These are phyloP conservation scores for Leptarthrus brevirostris DNA, from an alignment of 2,888 invertebrate species.

Conservation along the genomic window DNA sequence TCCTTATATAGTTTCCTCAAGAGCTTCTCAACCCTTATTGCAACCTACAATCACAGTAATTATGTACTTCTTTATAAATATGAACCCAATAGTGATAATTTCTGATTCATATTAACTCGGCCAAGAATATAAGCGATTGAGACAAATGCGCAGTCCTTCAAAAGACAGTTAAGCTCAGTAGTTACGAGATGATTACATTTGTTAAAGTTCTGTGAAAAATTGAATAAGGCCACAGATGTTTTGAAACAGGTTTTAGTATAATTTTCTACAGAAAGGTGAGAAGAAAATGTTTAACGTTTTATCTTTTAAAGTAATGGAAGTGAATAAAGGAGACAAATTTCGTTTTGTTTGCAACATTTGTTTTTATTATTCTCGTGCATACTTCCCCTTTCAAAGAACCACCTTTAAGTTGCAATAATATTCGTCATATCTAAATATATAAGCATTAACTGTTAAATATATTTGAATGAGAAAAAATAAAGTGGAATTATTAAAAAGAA, in stretches of 20 bases:
- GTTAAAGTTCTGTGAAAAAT: slow-evolving; percentile 11
- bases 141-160: too few relatives aligned
- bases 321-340: slow-evolving; percentile 1
- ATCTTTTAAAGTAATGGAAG: background rate
- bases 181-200: slow-evolving; percentile 47
- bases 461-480: slow-evolving; percentile 38
- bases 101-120: too few relatives aligned
- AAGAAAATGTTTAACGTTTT: slow-evolving; percentile 9
- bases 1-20: too few relatives aligned
- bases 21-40: too few relatives aligned
- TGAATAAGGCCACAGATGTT: background rate
- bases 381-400: background rate
- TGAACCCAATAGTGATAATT: too few relatives aligned
- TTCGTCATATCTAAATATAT: slow-evolving; percentile 36
- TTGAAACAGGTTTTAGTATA: background rate
- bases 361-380: slow-evolving; percentile 5
- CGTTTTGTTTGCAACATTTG: slow-evolving; percentile 3
- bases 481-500: slow-evolving; percentile 27
- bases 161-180: slow-evolving; percentile 22
- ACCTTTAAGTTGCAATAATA: slow-evolving; percentile 35
- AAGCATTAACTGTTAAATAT: slow-evolving; percentile 45
- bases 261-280: background rate
- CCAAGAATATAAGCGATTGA: too few relatives aligned
- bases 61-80: too few relatives aligned
- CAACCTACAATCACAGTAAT: too few relatives aligned